A percentile compares a stretch with the other conserved stretches of the same genome.
Evolutionary conservation across 2,888 invertebrate species (phyloP).

Genomic region (Microctonus aethiopoides): DNA sequence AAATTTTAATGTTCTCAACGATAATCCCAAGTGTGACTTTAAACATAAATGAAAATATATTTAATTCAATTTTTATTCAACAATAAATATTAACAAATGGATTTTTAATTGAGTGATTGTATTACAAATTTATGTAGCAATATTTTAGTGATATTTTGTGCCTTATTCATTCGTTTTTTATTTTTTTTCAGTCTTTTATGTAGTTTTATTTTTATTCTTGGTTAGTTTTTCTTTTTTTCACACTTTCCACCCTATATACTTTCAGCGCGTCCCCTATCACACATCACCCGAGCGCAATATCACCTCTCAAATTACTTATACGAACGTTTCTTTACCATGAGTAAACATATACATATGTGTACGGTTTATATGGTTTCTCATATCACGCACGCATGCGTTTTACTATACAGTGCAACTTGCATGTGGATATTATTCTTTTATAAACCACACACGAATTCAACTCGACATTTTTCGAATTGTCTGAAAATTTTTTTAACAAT

Average conservation of each 20-base stretch:
- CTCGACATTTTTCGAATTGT: no score
- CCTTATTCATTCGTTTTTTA: neutral
- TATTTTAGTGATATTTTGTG: neutral
- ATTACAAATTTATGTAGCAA: neutral
- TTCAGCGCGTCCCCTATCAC: neutral
- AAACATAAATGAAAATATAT: neutral
- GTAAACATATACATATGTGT: no score
- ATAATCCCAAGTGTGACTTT: neutral
- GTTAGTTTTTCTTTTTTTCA: conserved; percentile 11
- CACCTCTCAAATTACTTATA: conserved; percentile 19
- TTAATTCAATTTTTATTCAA: no score
- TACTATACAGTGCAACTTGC: no score
- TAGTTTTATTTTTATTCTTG: neutral
- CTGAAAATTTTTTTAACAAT: no score
- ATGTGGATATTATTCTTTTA: no score
- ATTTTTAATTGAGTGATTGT: no score
- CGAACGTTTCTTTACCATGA: conserved; percentile 3
- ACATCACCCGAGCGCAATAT: conserved; percentile 1
- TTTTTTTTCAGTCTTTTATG: neutral
- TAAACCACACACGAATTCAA: no score
- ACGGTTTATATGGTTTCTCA: conserved; percentile 10
- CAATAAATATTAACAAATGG: no score
- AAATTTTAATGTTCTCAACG: no score
- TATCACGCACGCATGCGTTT: conserved; percentile 16
- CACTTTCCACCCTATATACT: conserved; percentile 11